Percentiles rank a stretch among this genome's conserved stretches.
These are phyloP conservation scores for Trachelus stipa DNA, from an alignment of 2,888 invertebrate genomes.

Conservation along the genomic window DNA sequence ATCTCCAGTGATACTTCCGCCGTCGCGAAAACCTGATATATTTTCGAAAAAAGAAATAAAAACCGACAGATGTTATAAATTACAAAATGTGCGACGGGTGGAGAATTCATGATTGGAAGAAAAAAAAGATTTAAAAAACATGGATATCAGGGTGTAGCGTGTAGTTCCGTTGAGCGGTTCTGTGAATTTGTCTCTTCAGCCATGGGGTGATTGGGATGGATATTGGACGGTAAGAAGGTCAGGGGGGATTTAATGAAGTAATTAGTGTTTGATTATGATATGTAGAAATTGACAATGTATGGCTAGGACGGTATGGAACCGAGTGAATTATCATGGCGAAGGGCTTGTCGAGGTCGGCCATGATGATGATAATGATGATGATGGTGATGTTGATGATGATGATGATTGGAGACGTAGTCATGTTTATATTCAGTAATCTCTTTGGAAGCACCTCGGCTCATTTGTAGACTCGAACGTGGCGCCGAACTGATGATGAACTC, in stretches of 20 bases:
- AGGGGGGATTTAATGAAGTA: background rate
- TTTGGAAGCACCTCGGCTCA: slow-evolving; percentile 37
- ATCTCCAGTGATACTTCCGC: background rate
- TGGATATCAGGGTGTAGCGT: slow-evolving; percentile 8
- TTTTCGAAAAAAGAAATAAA: background rate
- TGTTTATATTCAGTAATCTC: slow-evolving; percentile 29
- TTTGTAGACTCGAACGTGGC: background rate
- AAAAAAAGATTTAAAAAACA: background rate
- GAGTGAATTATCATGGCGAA: slow-evolving; percentile 9
- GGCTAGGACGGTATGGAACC: background rate
- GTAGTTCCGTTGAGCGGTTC: background rate
- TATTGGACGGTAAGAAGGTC: background rate
- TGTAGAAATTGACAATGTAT: background rate
- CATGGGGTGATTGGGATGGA: background rate
- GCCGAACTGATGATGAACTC: background rate
- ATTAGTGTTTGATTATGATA: background rate
- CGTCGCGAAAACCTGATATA: background rate
- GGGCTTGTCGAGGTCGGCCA: background rate
- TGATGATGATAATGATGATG: background rate
- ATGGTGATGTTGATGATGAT: background rate
- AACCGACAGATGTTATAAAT: background rate
- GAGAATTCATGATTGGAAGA: background rate
- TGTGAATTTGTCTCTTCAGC: background rate
- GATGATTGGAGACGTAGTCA: slow-evolving; percentile 16
- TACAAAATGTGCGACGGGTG: background rate